phyloP scores from a whole-genome alignment of 2,797 vertebrate genomes.

The Peromyscus nudipes region DNA sequence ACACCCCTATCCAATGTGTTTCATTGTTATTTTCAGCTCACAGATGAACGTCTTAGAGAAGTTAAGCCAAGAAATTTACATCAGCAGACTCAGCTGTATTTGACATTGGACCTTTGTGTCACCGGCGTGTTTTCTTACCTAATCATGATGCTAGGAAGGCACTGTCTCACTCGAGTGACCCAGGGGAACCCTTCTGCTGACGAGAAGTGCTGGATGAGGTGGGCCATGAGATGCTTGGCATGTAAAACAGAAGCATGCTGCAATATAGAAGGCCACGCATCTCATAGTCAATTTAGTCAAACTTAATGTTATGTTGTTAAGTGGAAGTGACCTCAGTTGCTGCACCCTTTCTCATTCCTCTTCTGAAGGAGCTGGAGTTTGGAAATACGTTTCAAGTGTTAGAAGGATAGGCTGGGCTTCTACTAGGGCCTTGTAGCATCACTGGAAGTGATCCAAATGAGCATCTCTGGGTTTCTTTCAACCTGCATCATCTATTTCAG shows the following conservation, averaged over 20 bases:
- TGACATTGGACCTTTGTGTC: neutral
- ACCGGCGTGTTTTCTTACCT: neutral
- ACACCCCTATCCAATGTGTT: neutral
- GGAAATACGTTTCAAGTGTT: neutral
- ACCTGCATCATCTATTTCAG: neutral
- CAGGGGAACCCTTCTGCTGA: neutral
- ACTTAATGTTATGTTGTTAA: neutral
- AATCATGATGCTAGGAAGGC: neutral
- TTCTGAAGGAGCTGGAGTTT: neutral
- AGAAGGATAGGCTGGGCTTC: neutral
- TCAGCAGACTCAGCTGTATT: neutral
- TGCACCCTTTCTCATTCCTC: neutral
- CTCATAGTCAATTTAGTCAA: neutral
- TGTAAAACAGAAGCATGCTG: neutral
- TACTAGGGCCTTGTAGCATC: rapidly evolving
- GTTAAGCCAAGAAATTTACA: slow-evolving; percentile 6
- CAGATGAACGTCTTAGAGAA: slow-evolving; percentile 20
- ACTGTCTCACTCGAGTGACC: neutral
- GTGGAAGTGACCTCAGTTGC: neutral
- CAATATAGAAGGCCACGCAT: neutral
- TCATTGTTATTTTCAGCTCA: slow-evolving; percentile 52
- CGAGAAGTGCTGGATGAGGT: neutral
- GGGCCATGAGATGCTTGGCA: neutral
- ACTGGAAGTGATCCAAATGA: neutral
- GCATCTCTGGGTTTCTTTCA: neutral